Evolutionary conservation across 2,797 vertebrate genomes (phyloP).

Genomic region (Triplophysa yarkandensis): DNA sequence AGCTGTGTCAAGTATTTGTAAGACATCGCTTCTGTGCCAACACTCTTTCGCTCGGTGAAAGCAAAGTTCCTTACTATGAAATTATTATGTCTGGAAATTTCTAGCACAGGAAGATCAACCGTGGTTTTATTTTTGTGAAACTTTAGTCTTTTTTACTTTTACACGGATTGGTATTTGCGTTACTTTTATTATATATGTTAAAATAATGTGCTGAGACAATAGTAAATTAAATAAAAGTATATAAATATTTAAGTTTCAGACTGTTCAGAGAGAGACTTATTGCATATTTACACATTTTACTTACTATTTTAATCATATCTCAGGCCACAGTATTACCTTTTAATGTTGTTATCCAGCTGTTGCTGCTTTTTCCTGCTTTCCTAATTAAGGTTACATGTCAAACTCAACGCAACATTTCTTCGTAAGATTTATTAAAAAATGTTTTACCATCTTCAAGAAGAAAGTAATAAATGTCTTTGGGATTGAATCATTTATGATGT

Average conservation of each 20-base stretch:
- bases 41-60: neutral
- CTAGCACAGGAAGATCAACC: neutral
- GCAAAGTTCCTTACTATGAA: neutral
- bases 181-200: no score
- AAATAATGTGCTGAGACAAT: no score
- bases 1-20: neutral
- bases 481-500: neutral
- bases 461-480: neutral
- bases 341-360: conserved; percentile 10
- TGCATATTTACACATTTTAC: no score
- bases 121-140: no score
- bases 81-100: neutral
- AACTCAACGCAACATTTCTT: neutral
- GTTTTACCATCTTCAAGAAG: neutral
- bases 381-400: neutral
- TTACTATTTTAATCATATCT: no score
- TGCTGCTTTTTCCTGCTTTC: neutral
- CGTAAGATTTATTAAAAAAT: no score
- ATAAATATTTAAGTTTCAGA: no score
- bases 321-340: neutral
- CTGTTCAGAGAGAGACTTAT: no score
- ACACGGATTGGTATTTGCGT: no score
- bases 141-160: no score
- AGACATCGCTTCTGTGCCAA: neutral
- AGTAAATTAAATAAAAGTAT: no score